Evolutionary conservation across 2,797 vertebrate genomes (phyloP).

Genomic region (Bufotes viridis): DNA sequence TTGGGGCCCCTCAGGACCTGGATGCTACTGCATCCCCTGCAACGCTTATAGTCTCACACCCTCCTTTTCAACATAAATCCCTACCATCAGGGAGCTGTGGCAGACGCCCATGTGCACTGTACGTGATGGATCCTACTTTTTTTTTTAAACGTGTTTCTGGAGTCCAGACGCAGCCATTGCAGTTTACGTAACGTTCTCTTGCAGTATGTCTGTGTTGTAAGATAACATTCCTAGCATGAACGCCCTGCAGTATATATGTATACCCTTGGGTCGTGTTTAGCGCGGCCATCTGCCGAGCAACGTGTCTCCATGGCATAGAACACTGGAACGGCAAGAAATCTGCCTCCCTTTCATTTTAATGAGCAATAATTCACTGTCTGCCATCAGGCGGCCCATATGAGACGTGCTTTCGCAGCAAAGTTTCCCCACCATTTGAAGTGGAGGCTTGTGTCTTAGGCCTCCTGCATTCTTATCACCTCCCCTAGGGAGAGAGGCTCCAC

Average conservation of each 20-base stretch:
- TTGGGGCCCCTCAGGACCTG: background rate
- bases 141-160: background rate
- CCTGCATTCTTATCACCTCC: constrained; percentile 50
- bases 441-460: constrained; percentile 42
- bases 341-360: constrained; percentile 46
- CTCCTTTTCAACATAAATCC: background rate
- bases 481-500: constrained; percentile 53
- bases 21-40: background rate
- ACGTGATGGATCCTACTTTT: background rate
- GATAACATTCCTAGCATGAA: constrained; percentile 21
- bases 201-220: constrained; percentile 1
- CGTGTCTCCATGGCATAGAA: constrained; percentile 27
- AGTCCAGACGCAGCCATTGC: constrained; percentile 3
- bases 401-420: background rate
- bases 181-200: constrained; percentile 5
- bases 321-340: constrained; percentile 17
- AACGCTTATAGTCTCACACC: background rate
- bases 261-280: constrained; percentile 26
- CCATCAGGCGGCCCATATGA: constrained; percentile 13
- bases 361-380: constrained; percentile 36
- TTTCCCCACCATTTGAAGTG: constrained; percentile 24
- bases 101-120: background rate
- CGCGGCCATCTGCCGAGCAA: constrained; percentile 29
- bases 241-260: constrained; percentile 29
- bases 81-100: background rate